phyloP scores from a whole-genome alignment of 2,113 vertebrate genomes.

The Tupaia chinensis region DNA sequence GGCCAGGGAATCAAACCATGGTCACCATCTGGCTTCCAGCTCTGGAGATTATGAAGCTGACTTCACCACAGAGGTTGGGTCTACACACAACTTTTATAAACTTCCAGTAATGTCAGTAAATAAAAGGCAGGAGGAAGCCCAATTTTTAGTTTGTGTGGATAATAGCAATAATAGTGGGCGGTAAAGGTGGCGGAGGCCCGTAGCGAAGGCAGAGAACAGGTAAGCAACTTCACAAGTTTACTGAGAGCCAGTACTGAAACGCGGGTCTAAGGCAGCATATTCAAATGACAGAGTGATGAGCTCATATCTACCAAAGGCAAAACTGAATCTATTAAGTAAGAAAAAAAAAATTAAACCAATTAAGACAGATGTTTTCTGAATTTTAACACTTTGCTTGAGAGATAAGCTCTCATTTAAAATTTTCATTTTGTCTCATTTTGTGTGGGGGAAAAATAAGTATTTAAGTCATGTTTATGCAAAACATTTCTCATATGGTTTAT shows the following conservation, averaged over 20 bases:
- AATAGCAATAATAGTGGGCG: not conserved
- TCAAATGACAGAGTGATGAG: not conserved
- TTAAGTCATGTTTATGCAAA: not conserved
- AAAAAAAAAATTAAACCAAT: not conserved
- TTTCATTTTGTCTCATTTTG: not conserved
- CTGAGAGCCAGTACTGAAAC: not conserved
- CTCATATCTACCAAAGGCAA: not conserved
- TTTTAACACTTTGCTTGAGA: not conserved
- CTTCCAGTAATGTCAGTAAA: too few relatives aligned
- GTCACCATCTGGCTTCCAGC: too few relatives aligned
- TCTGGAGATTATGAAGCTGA: too few relatives aligned
- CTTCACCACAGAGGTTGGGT: too few relatives aligned
- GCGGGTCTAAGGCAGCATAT: not conserved
- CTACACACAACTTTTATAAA: not conserved
- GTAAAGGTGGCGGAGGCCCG: not conserved
- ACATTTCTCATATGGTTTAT: not conserved
- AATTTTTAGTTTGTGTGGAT: not conserved
- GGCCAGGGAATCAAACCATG: too few relatives aligned
- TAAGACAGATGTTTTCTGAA: not conserved
- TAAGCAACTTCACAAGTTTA: not conserved
- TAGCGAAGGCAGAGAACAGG: not conserved
- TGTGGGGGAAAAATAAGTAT: not conserved
- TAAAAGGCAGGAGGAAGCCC: not conserved
- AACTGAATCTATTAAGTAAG: not conserved
- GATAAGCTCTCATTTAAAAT: not conserved